Conservation (phyloP, 2,888 invertebrate genomes). For the Gasteruption jaculator region DNA sequence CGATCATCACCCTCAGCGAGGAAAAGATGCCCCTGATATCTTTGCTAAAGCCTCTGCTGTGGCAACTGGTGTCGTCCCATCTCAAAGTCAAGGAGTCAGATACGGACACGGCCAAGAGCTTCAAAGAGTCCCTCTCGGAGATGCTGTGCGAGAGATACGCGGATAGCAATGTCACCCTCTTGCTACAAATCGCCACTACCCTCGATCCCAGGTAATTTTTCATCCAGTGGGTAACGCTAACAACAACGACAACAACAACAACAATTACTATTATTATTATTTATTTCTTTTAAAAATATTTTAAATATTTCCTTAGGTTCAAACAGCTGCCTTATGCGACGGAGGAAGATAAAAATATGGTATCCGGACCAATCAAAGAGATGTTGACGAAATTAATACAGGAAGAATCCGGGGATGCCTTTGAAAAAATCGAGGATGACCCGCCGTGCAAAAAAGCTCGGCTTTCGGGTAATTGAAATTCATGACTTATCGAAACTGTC, state of each 20-base stretch:
- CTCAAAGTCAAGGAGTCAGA: slow-evolving; percentile 49
- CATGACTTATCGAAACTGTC: too few species aligned
- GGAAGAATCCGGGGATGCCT: slow-evolving; percentile 37
- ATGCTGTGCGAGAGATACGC: slow-evolving; percentile 48
- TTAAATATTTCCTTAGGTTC: slow-evolving; percentile 36
- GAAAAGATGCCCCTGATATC: slow-evolving; percentile 54
- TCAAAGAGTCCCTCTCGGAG: slow-evolving; percentile 49
- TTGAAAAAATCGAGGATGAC: slow-evolving; percentile 34
- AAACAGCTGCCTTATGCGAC: slow-evolving; percentile 52
- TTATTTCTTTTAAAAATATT: neutral
- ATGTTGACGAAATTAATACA: slow-evolving; percentile 48
- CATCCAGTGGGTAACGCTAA: neutral
- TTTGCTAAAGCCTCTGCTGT: slow-evolving; percentile 53
- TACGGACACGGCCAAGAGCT: slow-evolving; percentile 40
- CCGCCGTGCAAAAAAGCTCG: slow-evolving; percentile 42
- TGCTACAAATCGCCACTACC: slow-evolving; percentile 52
- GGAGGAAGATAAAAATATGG: slow-evolving; percentile 49
- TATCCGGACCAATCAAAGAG: slow-evolving; percentile 46
- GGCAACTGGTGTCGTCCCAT: slow-evolving; percentile 52
- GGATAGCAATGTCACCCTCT: slow-evolving; percentile 44
- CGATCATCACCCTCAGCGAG: slow-evolving; percentile 53
- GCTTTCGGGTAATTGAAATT: slow-evolving; percentile 43
- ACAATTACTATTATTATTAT: slow-evolving; percentile 5
- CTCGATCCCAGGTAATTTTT: slow-evolving; percentile 50
- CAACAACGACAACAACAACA: neutral